Percentiles rank a stretch among this genome's conserved stretches.
phyloP scores from a whole-genome alignment of 35 echinoderm and acorn worm genomes.

The Acanthaster planci region DNA sequence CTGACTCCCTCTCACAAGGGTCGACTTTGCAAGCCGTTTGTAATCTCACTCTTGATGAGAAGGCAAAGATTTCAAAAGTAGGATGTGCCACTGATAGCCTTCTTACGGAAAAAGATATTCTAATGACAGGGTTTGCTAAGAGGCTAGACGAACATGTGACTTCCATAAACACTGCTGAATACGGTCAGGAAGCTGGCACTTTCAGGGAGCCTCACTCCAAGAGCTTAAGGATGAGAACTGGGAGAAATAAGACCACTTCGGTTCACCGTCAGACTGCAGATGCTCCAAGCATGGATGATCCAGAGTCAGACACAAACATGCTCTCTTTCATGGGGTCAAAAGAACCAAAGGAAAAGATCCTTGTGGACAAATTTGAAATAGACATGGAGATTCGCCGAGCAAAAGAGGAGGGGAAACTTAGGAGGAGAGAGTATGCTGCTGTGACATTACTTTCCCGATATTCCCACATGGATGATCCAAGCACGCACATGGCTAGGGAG shows the following conservation, averaged over 20 bases:
- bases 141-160: no score
- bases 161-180: no score
- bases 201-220: not conserved
- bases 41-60: no score
- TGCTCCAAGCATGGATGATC: not conserved
- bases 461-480: constrained; percentile 43
- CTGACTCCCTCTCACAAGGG: no score
- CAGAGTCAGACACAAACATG: not conserved
- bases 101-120: no score
- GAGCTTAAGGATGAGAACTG: not conserved
- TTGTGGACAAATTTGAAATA: not conserved
- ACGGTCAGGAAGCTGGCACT: not conserved
- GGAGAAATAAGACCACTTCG: not conserved
- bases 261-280: not conserved
- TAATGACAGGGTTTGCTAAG: no score
- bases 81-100: no score
- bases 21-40: no score
- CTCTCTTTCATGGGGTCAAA: not conserved
- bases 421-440: constrained; percentile 28
- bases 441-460: constrained; percentile 28
- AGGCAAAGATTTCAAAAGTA: no score
- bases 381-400: constrained; percentile 13
- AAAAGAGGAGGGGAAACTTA: constrained; percentile 16
- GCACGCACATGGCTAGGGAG: not conserved
- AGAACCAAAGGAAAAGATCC: not conserved